phyloP scores from a whole-genome alignment of 2,113 vertebrate genomes.

The Eudyptes chrysolophus region DNA sequence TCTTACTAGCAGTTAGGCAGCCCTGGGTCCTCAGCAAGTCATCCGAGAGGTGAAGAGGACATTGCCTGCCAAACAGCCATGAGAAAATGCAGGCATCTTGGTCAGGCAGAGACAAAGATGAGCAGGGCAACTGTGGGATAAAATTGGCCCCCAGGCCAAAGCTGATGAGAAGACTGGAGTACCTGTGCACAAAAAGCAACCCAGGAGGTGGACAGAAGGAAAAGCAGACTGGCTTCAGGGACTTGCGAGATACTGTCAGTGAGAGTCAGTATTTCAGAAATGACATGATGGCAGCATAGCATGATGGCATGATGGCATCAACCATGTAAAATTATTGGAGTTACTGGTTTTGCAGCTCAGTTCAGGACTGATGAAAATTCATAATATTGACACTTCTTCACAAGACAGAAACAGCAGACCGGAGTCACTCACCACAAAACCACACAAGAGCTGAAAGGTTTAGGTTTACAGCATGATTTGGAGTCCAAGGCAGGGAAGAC shows the following conservation, averaged over 20 bases:
- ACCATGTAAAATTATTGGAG: neutral
- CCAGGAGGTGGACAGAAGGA: neutral
- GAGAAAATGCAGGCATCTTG: neutral
- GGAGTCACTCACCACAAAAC: fast-evolving
- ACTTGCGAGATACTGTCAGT: neutral
- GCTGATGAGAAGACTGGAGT: neutral
- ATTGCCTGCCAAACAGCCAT: neutral
- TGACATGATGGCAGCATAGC: neutral
- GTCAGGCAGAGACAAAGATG: neutral
- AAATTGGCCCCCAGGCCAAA: neutral
- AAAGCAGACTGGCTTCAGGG: neutral
- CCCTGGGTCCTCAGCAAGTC: neutral
- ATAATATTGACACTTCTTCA: neutral
- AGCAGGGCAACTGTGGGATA: neutral
- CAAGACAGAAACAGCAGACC: neutral
- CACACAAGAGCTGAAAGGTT: neutral
- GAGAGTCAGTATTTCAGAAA: neutral
- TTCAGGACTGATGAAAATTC: neutral
- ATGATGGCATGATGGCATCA: neutral
- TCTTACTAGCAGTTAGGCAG: fast-evolving
- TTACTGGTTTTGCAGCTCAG: neutral
- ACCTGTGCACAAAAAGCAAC: neutral
- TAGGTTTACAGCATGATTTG: neutral
- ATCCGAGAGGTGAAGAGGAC: neutral
- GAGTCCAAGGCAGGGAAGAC: neutral